Conservation (phyloP, 2,113 vertebrate species). For the Cottus gobio region DNA sequence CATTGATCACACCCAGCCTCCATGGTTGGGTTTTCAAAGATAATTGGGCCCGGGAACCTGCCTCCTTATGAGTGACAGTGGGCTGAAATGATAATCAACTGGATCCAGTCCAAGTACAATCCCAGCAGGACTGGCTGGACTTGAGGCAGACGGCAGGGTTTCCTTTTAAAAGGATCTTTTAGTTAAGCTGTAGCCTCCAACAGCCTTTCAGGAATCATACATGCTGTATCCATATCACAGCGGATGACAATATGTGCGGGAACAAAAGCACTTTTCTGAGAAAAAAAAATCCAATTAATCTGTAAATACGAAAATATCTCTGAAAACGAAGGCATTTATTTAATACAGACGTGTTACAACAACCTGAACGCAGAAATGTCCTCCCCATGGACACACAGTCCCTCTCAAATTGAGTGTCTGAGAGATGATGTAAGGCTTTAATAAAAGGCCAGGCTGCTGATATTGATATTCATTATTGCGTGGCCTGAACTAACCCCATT, state of each 20-base stretch:
- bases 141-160: constrained; percentile 55
- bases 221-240: constrained; percentile 32
- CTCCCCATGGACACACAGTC: constrained; percentile 42
- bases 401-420: constrained; percentile 75
- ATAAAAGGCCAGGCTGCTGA: constrained; percentile 79
- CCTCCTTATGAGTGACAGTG: constrained; percentile 80
- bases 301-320: not conserved
- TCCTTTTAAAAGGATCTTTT: constrained; percentile 59
- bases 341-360: constrained; percentile 29
- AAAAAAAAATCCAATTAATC: not conserved
- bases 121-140: constrained; percentile 65
- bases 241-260: not conserved
- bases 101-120: constrained; percentile 69
- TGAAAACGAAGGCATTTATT: constrained; percentile 5
- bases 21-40: constrained; percentile 87
- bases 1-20: constrained; percentile 92
- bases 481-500: constrained; percentile 80
- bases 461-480: constrained; percentile 86
- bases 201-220: constrained; percentile 42
- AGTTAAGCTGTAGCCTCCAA: constrained; percentile 53
- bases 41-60: constrained; percentile 88
- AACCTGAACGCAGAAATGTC: constrained; percentile 23
- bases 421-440: constrained; percentile 85
- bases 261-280: not conserved
- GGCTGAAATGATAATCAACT: constrained; percentile 80